A percentile compares a stretch with the other conserved stretches of the same genome.
These are phyloP conservation scores for Crotalus tigris DNA, from an alignment of 2,113 vertebrate genomes.

Conservation along the genomic window DNA sequence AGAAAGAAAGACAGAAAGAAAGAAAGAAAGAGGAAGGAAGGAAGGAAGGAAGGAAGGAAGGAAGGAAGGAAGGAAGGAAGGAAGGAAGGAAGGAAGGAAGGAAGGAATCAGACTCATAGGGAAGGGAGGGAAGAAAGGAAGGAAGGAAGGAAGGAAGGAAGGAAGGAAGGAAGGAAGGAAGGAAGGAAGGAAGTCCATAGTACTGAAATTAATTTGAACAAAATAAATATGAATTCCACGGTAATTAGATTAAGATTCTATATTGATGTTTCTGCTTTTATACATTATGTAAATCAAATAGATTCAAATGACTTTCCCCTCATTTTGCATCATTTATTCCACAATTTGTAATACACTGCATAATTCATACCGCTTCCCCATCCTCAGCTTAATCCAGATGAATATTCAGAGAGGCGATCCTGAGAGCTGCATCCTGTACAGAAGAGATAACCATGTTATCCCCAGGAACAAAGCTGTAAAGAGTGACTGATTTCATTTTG, in stretches of 20 bases:
- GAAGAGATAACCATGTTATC: background rate
- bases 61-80: no score
- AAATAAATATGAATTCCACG: background rate
- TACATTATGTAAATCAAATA: background rate
- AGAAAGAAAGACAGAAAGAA: no score
- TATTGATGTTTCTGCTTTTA: background rate
- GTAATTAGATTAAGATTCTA: background rate
- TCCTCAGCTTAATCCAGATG: background rate
- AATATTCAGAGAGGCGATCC: background rate
- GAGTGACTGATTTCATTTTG: background rate
- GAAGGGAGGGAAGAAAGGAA: no score
- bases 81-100: no score
- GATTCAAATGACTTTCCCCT: background rate
- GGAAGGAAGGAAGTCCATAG: background rate
- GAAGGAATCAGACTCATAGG: no score
- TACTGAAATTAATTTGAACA: background rate
- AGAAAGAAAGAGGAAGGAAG: no score
- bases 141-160: no score
- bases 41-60: no score
- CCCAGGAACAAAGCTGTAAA: background rate
- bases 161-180: no score
- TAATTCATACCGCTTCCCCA: background rate
- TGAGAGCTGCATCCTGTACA: background rate
- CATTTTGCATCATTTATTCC: background rate
- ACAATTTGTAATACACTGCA: background rate